Base-by-base conservation (phyloP, 2,113 vertebrate genomes). In the Aptenodytes patagonicus region DNA sequence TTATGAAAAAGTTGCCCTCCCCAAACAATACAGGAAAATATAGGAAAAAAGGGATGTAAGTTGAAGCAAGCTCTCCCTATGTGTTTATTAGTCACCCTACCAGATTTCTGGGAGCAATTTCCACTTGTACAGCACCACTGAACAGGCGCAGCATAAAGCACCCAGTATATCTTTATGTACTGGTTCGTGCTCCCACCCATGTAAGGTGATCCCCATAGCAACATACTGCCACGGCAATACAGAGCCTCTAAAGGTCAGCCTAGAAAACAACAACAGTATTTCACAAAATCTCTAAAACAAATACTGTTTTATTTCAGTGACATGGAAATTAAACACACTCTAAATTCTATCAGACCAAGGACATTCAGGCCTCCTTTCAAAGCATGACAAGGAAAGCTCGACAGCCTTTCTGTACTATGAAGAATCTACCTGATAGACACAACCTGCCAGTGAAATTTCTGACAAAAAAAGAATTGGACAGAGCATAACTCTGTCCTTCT, bases 231-330 rank as follows among this genome's bases (percentile, higher is more conserved):
- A 52, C 7, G 1, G 90, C 44, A 38, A 55, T 83, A 11, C 57
- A 20, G 52, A 95, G 73, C 93, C 83, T 70, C 42, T 6, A 97
- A 97, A 95, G 96, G 96, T 95, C 95, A 97, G 70, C 83, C 18
- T 9, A 55, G 90, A 94, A 95, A 97, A 95, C 95, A 97, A 92
- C 93, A 96, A 90, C 87, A 92, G 68, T 40, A 34, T 70, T 90
- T 83, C 93, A 92, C 92, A 64, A 90, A 97, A 96, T 86, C 93
- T 73, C 96, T 92, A 92, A 92, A 97, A 83, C 90, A 94, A 97
- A 95, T 88, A 80, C 88, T 51, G 40, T 80, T 88, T 86, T 81
- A 78, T 94, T 97, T 92, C 83, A 51, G 51, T 2, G 15, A 51
- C 64, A 25, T 51, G 71, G 76, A 92, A 96, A 96, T 96, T 77